Conservation (phyloP, 2,888 invertebrate species). For the Dorcus hopei region DNA sequence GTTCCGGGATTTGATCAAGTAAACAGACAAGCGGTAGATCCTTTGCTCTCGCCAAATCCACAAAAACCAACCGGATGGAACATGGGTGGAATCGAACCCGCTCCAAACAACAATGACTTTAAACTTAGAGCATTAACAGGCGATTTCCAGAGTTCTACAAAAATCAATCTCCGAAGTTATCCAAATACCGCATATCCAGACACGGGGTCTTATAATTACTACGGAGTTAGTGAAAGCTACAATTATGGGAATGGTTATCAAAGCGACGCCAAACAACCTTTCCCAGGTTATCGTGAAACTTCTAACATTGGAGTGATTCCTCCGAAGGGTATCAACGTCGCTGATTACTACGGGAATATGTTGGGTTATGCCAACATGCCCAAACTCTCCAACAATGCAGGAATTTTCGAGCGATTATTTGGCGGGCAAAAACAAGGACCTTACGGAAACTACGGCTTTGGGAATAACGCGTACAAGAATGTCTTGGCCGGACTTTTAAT, state of each 20-base stretch:
- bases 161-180: background rate
- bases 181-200: conserved; percentile 13
- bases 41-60: conserved; percentile 5
- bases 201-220: conserved; percentile 19
- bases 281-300: conserved; percentile 9
- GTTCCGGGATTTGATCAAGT: background rate
- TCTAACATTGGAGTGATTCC: conserved; percentile 15
- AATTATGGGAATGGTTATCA: conserved; percentile 18
- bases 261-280: conserved; percentile 12
- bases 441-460: conserved; percentile 25
- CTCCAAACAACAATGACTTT: background rate
- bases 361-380: conserved; percentile 17
- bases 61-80: conserved; percentile 9
- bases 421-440: conserved; percentile 4
- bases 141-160: too few species aligned
- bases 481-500: conserved; percentile 40
- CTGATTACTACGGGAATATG: conserved; percentile 15
- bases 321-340: conserved; percentile 5
- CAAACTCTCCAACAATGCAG: conserved; percentile 12
- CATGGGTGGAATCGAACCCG: background rate
- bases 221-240: conserved; percentile 18
- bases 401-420: background rate
- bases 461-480: conserved; percentile 37
- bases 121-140: background rate
- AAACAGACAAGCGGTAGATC: background rate